phyloP scores from a whole-genome alignment of 1,140 invertebrate genomes.

The Agrypnia vestita region DNA sequence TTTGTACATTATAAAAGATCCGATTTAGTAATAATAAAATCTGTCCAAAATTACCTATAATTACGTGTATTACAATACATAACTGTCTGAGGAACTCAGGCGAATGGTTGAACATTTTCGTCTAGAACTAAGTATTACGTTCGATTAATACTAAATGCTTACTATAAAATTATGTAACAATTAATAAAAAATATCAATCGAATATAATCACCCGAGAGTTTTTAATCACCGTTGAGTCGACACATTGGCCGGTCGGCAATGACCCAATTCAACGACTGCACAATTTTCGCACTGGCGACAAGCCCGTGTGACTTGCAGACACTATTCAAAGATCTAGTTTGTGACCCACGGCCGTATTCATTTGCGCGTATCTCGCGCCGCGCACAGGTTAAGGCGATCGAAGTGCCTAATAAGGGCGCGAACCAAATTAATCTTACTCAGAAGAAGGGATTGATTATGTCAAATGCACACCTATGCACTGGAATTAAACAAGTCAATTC shows the following conservation, averaged over 20 bases:
- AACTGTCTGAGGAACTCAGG: constrained; percentile 32
- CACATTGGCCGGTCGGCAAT: constrained; percentile 21
- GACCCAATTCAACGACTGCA: constrained; percentile 1
- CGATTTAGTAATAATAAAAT: background rate
- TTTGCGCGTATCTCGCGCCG: background rate
- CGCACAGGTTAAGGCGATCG: too few species aligned
- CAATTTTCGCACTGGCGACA: background rate
- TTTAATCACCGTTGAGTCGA: background rate
- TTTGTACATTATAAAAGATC: background rate
- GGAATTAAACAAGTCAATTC: too few species aligned
- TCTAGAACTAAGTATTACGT: constrained; percentile 24
- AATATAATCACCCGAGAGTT: background rate
- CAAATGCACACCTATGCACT: too few species aligned
- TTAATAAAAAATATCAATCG: constrained; percentile 24
- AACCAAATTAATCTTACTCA: too few species aligned
- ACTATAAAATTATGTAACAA: constrained; percentile 33
- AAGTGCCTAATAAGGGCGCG: too few species aligned
- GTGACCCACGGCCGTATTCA: constrained; percentile 6
- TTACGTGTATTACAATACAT: too few species aligned
- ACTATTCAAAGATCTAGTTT: background rate
- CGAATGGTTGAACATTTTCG: constrained; percentile 2
- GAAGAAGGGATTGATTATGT: too few species aligned
- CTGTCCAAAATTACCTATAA: background rate
- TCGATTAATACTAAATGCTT: constrained; percentile 39
- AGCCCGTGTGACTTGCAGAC: constrained; percentile 1